A percentile compares a stretch with the other conserved stretches of the same genome.
Evolutionary conservation across 2,113 vertebrate species (phyloP).

Genomic region (Otis tarda): DNA sequence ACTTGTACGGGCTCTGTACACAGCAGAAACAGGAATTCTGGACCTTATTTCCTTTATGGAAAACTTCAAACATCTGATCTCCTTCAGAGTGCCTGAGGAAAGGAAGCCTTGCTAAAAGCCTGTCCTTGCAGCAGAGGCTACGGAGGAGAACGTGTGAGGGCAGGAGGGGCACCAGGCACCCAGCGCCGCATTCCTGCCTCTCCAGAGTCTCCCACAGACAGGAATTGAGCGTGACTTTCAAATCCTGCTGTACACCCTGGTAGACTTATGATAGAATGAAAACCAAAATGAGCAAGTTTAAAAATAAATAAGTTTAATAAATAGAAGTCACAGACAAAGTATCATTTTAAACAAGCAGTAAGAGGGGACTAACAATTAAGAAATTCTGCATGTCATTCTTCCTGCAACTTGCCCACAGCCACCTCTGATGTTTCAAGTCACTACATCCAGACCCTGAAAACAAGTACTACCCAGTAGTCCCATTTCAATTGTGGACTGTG

Average conservation of each 20-base stretch:
- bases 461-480: background rate
- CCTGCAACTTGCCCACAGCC: background rate
- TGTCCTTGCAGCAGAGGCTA: no score
- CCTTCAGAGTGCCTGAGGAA: background rate
- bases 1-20: accelerated
- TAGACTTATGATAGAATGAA: background rate
- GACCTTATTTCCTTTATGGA: background rate
- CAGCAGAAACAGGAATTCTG: background rate
- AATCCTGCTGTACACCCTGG: background rate
- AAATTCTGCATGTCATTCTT: accelerated
- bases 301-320: background rate
- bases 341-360: background rate
- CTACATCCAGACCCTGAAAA: background rate
- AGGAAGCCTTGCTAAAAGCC: background rate
- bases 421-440: background rate
- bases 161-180: background rate
- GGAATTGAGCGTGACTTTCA: accelerated
- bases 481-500: background rate
- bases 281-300: background rate
- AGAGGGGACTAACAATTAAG: background rate
- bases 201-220: background rate
- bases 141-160: no score
- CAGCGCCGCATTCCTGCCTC: background rate
- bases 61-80: background rate
- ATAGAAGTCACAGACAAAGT: background rate